These are phyloP conservation scores for Ichneumoninae sp. DNA, from an alignment of 2,888 invertebrate species.

Conservation along the genomic window DNA sequence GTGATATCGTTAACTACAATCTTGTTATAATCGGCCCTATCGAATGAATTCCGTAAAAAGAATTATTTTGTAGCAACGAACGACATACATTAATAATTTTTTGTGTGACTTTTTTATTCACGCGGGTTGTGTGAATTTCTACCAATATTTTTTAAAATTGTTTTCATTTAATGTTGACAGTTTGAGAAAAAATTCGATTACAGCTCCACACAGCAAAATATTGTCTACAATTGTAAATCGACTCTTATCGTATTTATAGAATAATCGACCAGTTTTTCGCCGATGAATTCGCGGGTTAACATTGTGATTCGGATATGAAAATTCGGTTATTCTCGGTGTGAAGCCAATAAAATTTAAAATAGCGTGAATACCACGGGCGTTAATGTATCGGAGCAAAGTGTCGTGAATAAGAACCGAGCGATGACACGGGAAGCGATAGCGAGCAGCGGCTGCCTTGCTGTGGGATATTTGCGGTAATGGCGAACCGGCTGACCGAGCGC, in stretches of 20 bases:
- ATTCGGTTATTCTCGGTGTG: background rate
- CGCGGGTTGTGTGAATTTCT: no score
- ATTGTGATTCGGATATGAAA: no score
- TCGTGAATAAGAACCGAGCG: background rate
- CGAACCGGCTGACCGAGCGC: slow-evolving; percentile 56
- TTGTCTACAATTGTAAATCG: background rate
- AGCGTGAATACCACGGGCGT: background rate
- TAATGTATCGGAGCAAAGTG: background rate
- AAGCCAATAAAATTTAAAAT: background rate
- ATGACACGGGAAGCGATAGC: slow-evolving; percentile 6
- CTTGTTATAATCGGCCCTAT: no score
- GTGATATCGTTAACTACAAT: no score
- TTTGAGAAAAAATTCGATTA: no score
- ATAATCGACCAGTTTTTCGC: background rate
- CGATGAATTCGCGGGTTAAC: background rate
- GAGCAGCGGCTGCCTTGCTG: background rate
- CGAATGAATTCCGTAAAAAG: no score
- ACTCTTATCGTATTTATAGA: background rate
- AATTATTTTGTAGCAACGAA: no score
- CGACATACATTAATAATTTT: no score
- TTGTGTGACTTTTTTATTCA: no score
- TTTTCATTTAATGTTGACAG: no score
- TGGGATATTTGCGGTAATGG: slow-evolving; percentile 40
- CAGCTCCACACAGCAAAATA: background rate
- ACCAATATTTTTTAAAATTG: no score